phyloP scores from a whole-genome alignment of 2,888 invertebrate genomes.

The Eilema sororculum region DNA sequence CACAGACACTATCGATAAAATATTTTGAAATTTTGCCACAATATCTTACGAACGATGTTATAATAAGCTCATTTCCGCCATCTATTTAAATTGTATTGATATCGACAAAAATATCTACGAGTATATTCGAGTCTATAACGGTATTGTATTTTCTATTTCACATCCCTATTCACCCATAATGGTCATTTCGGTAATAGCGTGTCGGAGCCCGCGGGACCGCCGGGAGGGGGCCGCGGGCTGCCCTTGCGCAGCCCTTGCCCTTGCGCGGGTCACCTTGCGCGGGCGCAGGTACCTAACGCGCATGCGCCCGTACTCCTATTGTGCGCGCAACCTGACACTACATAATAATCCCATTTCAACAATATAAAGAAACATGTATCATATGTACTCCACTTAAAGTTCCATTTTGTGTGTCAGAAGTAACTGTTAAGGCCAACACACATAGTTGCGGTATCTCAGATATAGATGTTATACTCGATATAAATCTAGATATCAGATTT shows the following conservation, averaged over 20 bases:
- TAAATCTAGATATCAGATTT: conserved; percentile 46
- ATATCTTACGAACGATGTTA: not conserved
- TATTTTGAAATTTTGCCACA: no score
- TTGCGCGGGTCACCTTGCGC: conserved; percentile 81
- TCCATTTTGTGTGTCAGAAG: conserved; percentile 25
- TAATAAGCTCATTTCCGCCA: not conserved
- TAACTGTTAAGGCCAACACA: conserved; percentile 33
- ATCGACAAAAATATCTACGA: not conserved
- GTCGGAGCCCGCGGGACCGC: conserved; percentile 64
- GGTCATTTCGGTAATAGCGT: conserved; percentile 81
- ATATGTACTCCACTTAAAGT: conserved; percentile 35
- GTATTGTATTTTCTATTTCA: conserved; percentile 9
- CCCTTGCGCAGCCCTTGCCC: conserved; percentile 79
- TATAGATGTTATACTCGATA: conserved; percentile 37
- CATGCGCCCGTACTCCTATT: conserved; percentile 75
- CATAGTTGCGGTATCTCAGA: conserved; percentile 39
- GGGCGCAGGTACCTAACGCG: conserved; percentile 76
- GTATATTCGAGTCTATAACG: not conserved
- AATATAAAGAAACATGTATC: conserved; percentile 31
- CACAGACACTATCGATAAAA: no score
- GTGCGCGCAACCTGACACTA: conserved; percentile 80
- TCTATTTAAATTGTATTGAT: no score
- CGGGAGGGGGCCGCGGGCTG: conserved; percentile 56
- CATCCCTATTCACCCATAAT: conserved; percentile 61
- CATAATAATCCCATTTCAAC: conserved; percentile 47